phyloP scores from a whole-genome alignment of 2,888 invertebrate species.

The Parelbella ahira region DNA sequence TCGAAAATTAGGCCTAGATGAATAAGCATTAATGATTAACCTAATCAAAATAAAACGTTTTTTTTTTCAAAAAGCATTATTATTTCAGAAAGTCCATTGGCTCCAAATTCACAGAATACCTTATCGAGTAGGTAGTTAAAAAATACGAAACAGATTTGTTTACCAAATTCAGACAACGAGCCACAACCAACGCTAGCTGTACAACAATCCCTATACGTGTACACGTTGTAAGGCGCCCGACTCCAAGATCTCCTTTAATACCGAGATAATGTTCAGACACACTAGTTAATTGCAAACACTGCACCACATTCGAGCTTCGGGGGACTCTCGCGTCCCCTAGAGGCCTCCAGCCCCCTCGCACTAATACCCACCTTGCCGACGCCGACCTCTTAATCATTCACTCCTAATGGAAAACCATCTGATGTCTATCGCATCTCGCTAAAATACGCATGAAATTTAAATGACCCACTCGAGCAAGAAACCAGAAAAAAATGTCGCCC shows the following conservation, averaged over 20 bases:
- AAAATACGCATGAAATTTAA: conserved; percentile 75
- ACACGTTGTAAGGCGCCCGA: conserved; percentile 4
- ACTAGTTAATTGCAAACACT: conserved; percentile 75
- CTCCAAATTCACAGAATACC: too few relatives aligned
- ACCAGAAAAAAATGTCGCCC: conserved; percentile 47
- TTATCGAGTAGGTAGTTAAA: too few relatives aligned
- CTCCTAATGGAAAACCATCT: conserved; percentile 69
- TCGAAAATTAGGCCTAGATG: too few relatives aligned
- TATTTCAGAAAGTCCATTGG: too few relatives aligned
- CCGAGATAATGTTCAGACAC: conserved; percentile 66
- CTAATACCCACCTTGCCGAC: conserved; percentile 39
- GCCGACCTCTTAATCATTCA: conserved; percentile 71
- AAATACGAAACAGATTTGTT: conserved; percentile 1
- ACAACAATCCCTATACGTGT: conserved; percentile 1
- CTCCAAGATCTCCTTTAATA: conserved; percentile 44
- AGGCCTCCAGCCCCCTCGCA: conserved; percentile 30
- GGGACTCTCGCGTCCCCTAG: conserved; percentile 48
- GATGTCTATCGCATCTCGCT: conserved; percentile 41
- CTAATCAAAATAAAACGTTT: too few relatives aligned
- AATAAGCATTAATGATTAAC: too few relatives aligned
- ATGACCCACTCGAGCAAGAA: conserved; percentile 56
- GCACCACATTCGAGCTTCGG: conserved; percentile 57
- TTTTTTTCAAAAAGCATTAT: too few relatives aligned
- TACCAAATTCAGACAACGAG: neutral
- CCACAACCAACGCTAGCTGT: conserved; percentile 4